These are phyloP conservation scores for Oceanites oceanicus DNA, from an alignment of 2,113 vertebrate species.

Conservation along the genomic window DNA sequence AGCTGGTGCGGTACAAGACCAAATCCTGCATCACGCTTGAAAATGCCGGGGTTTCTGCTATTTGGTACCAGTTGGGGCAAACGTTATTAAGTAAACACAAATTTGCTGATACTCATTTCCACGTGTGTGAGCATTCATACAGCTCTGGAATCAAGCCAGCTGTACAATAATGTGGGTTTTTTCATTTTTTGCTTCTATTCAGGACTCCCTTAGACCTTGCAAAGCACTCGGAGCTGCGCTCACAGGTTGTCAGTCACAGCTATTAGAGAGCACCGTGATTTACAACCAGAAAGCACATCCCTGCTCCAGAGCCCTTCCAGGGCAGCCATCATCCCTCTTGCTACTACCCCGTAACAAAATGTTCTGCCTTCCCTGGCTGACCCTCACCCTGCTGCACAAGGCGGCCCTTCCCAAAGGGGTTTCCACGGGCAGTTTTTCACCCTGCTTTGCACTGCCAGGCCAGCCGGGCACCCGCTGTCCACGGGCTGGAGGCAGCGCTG, in stretches of 20 bases:
- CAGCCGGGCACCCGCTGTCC: background rate
- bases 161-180: background rate
- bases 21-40: background rate
- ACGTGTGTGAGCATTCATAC: background rate
- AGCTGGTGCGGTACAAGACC: slow-evolving; percentile 28
- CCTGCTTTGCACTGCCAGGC: background rate
- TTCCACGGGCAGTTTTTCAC: background rate
- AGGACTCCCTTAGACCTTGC: background rate
- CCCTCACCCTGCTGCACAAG: background rate
- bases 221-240: background rate
- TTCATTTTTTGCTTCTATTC: background rate
- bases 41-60: background rate
- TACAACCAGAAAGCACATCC: background rate
- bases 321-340: background rate
- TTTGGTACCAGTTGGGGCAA: background rate
- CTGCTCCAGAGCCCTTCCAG: background rate
- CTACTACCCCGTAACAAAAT: accelerated
- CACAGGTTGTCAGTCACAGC: background rate
- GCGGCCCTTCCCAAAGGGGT: background rate
- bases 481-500: background rate
- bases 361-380: background rate
- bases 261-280: background rate
- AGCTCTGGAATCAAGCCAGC: background rate
- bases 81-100: background rate
- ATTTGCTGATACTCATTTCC: background rate